Evolutionary conservation across 2,797 vertebrate genomes (phyloP), one percentile per base, ranked within the genome.

Genomic region (Bucorvus abyssinicus): DNA sequence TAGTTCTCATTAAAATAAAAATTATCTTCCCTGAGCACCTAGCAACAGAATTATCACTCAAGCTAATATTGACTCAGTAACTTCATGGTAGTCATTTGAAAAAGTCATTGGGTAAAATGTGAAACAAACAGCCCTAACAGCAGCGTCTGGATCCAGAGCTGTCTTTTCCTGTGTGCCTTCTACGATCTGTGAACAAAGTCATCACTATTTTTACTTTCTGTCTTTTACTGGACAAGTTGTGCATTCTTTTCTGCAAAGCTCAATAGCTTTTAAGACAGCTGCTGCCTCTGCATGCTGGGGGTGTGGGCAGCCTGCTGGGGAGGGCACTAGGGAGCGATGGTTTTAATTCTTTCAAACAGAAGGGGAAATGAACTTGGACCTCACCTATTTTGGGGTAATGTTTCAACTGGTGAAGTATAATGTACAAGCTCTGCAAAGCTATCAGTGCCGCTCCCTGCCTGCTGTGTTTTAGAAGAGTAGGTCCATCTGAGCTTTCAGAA

Each of bases 381-480:
- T 93, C 65, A 68, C 45, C 30, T 94, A 19, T 86, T 94, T 91
- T 3, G 4, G 68, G 73, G 71, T 40, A 78, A 20, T 57, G n/a
- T 84, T 89, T 88, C 50, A 84, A 71, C 32, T 19, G n/a, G 17
- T 68, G 24, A 74, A 84, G 75, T 67, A 42, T 34, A 87, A 94
- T 13, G 34, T 30, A 47, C 42, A 61, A 53, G 45, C 21, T 78
- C 59, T 79, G 27, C 38, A 79, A 81, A 89, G 22, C 81, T 79
- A 27, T 79, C 67, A 59, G 34, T 79, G 50, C 44, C 65, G 60
- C 64, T 92, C 75, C 23, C 29, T 80, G 45, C 76, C 76, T 86
- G 91, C 71, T 94, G 82, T 87, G 94, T 64, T 93, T 94, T 55
- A 85, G 73, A 91, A 83, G 40, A 63, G 27, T 20, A 87, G 56